Evolutionary conservation across 1,140 invertebrate genomes (phyloP).

Genomic region (Drosophila bifasciata): DNA sequence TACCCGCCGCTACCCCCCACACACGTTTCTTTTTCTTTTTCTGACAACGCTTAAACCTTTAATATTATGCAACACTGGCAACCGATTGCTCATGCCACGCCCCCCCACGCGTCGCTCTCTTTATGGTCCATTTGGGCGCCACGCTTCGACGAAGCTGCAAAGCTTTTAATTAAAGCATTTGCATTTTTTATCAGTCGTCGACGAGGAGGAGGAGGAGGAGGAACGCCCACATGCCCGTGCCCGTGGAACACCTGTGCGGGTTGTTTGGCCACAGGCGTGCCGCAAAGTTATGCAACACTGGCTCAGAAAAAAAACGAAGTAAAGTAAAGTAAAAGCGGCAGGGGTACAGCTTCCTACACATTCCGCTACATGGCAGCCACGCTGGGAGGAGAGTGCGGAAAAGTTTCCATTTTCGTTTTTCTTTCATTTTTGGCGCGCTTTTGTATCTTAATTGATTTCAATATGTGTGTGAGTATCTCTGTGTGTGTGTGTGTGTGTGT

Average conservation of each 20-base stretch:
- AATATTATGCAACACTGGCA: constrained; percentile 55
- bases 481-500: constrained; percentile 7
- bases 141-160: constrained; percentile 66
- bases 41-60: constrained; percentile 39
- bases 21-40: constrained; percentile 15
- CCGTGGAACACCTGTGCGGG: constrained; percentile 51
- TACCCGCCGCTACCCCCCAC: not conserved
- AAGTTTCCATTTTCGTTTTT: constrained; percentile 31
- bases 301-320: constrained; percentile 29
- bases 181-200: constrained; percentile 75
- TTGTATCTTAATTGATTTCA: constrained; percentile 77
- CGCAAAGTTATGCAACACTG: constrained; percentile 72
- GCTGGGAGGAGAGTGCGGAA: no score
- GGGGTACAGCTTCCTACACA: constrained; percentile 12
- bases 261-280: constrained; percentile 59
- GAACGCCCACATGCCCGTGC: constrained; percentile 18
- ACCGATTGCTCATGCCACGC: not conserved
- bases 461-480: constrained; percentile 13
- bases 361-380: constrained; percentile 19
- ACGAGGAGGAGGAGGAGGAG: no score
- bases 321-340: not conserved
- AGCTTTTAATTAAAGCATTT: constrained; percentile 82
- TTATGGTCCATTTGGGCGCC: constrained; percentile 31
- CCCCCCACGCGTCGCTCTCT: not conserved
- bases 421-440: constrained; percentile 41